Conservation (phyloP, 2,888 invertebrate genomes). For the Torymus tubicola region DNA sequence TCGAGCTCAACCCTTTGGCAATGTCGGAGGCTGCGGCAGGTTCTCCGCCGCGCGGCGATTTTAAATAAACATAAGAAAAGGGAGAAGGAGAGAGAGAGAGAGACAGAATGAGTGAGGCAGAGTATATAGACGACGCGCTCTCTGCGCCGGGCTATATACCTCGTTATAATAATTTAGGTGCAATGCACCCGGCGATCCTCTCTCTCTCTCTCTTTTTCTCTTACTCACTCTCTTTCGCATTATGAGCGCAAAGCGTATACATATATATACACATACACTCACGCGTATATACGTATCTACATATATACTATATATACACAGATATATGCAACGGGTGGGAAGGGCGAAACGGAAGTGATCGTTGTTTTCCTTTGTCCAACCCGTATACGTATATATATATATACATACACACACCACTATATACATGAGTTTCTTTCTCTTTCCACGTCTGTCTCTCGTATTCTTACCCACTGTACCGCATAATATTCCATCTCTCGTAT, state of each 20-base stretch:
- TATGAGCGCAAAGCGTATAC: neutral
- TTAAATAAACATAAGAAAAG: conserved; percentile 50
- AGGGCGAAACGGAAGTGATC: conserved; percentile 53
- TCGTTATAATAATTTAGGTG: conserved; percentile 56
- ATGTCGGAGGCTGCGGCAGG: conserved; percentile 22
- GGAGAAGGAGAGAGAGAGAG: conserved; percentile 17
- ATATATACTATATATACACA: no score
- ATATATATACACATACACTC: neutral
- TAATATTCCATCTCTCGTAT: no score
- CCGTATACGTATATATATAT: no score
- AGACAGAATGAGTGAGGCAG: neutral
- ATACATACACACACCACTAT: no score
- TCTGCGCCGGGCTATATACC: neutral
- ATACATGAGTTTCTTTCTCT: no score
- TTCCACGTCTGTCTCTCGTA: no score
- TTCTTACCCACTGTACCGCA: no score
- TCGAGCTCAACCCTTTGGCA: conserved; percentile 31
- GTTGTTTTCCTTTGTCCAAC: conserved; percentile 32
- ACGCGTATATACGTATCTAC: no score
- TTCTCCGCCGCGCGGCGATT: conserved; percentile 40
- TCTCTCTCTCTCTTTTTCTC: no score
- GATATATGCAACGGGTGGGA: neutral
- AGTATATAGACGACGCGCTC: no score
- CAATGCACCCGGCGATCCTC: conserved; percentile 46
- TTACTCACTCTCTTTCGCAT: no score